These are phyloP conservation scores for Bostrychus sinensis DNA, from an alignment of 2,113 vertebrate species.

Conservation along the genomic window DNA sequence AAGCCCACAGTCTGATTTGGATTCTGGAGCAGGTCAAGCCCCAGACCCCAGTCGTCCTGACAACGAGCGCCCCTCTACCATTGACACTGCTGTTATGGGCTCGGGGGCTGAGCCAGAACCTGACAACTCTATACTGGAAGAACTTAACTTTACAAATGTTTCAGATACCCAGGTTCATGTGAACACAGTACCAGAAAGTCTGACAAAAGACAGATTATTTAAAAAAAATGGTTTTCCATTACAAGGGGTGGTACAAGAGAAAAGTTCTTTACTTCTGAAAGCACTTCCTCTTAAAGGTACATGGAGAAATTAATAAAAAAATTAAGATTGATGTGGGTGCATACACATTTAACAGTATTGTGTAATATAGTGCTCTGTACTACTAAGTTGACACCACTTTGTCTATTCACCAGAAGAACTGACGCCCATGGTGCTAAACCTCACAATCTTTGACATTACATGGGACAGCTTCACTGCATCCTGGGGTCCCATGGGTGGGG, in stretches of 20 bases:
- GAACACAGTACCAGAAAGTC: slow-evolving; percentile 57
- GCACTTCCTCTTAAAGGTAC: slow-evolving; percentile 74
- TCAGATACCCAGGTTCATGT: slow-evolving; percentile 23
- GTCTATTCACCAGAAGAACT: slow-evolving; percentile 82
- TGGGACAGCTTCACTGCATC: slow-evolving; percentile 90
- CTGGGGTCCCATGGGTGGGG: slow-evolving; percentile 83
- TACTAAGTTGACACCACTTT: slow-evolving; percentile 64
- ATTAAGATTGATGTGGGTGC: not conserved
- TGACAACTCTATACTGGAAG: slow-evolving; percentile 28
- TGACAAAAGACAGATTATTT: slow-evolving; percentile 52
- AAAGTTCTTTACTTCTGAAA: slow-evolving; percentile 58
- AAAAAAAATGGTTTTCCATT: slow-evolving; percentile 67
- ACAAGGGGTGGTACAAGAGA: slow-evolving; percentile 66
- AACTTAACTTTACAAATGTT: slow-evolving; percentile 48
- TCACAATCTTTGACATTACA: slow-evolving; percentile 82
- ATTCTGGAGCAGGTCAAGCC: slow-evolving; percentile 29
- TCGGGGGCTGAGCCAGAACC: slow-evolving; percentile 50
- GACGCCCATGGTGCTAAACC: slow-evolving; percentile 78
- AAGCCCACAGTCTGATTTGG: slow-evolving; percentile 30
- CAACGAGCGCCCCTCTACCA: slow-evolving; percentile 20
- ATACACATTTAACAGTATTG: slow-evolving; percentile 5
- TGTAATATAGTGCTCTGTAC: slow-evolving; percentile 20
- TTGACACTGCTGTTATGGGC: slow-evolving; percentile 14
- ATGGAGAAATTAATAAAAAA: slow-evolving; percentile 37
- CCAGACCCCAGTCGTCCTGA: slow-evolving; percentile 9